These are phyloP conservation scores for Calidris pygmaea DNA, from an alignment of 2,113 vertebrate genomes.

Conservation along the genomic window DNA sequence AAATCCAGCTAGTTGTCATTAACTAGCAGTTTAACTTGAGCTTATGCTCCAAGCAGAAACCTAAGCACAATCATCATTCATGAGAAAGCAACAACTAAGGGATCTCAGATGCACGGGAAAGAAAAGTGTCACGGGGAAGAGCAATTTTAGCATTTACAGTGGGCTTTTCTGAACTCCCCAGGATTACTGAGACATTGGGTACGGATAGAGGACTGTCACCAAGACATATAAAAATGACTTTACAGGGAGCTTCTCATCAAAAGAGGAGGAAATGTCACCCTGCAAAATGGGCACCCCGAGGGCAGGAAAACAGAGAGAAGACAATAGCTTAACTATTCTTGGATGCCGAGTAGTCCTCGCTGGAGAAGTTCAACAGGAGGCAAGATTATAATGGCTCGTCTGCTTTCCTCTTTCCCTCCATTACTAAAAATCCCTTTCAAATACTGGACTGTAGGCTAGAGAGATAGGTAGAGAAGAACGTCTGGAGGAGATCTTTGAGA, in stretches of 20 bases:
- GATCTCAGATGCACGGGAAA: background rate
- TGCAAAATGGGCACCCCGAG: background rate
- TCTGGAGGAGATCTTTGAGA: background rate
- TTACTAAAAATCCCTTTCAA: background rate
- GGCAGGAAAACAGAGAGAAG: background rate
- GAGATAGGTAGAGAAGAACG: background rate
- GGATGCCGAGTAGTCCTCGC: background rate
- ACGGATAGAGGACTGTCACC: background rate
- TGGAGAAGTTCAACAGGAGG: background rate
- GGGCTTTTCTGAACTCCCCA: background rate
- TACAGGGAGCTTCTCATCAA: background rate
- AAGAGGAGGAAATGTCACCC: background rate
- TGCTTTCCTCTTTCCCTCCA: background rate
- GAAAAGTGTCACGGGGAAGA: background rate
- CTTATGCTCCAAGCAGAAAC: fast-evolving
- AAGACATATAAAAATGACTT: background rate
- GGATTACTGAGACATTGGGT: background rate
- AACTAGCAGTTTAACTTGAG: background rate
- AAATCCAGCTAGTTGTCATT: background rate
- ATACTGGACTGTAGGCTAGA: background rate
- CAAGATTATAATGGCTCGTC: background rate
- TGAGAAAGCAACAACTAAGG: background rate
- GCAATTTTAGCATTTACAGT: background rate
- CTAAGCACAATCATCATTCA: background rate
- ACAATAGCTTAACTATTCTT: background rate